These are phyloP conservation scores for Pseudoatta argentina DNA, from an alignment of 1,140 invertebrate genomes.

Conservation along the genomic window DNA sequence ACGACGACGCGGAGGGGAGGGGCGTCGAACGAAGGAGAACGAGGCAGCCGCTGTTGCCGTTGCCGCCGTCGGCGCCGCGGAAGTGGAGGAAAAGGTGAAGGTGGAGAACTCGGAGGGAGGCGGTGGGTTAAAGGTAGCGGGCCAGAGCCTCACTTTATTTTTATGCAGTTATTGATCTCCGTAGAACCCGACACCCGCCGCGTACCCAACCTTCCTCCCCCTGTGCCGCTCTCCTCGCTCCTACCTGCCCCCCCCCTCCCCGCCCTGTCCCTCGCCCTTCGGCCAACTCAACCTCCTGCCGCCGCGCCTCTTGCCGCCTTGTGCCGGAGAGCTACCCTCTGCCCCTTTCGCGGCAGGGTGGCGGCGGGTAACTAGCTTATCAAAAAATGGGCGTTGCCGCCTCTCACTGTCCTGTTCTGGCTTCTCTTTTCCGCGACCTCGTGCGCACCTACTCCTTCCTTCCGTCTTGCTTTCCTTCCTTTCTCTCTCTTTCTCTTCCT, in stretches of 20 bases:
- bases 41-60: slow-evolving; percentile 13
- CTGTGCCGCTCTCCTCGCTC: too few species aligned
- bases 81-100: too few species aligned
- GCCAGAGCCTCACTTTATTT: too few species aligned
- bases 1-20: slow-evolving; percentile 51
- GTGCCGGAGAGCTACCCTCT: slow-evolving; percentile 73
- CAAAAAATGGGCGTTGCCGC: slow-evolving; percentile 87
- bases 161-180: too few species aligned
- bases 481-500: background rate
- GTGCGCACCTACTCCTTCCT: slow-evolving; percentile 73
- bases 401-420: slow-evolving; percentile 79
- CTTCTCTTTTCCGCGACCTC: slow-evolving; percentile 73
- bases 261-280: slow-evolving; percentile 24
- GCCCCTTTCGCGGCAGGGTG: slow-evolving; percentile 79
- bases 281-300: slow-evolving; percentile 73
- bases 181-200: too few species aligned
- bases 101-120: too few species aligned
- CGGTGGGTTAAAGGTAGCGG: too few species aligned
- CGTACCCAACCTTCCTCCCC: too few species aligned
- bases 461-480: slow-evolving; percentile 63
- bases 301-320: slow-evolving; percentile 74
- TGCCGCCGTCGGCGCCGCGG: too few species aligned
- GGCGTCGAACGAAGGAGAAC: slow-evolving; percentile 68
- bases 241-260: slow-evolving; percentile 38
- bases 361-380: slow-evolving; percentile 86